phyloP scores from a whole-genome alignment of 2,113 vertebrate species.

The Leptobrachium ailaonicum region DNA sequence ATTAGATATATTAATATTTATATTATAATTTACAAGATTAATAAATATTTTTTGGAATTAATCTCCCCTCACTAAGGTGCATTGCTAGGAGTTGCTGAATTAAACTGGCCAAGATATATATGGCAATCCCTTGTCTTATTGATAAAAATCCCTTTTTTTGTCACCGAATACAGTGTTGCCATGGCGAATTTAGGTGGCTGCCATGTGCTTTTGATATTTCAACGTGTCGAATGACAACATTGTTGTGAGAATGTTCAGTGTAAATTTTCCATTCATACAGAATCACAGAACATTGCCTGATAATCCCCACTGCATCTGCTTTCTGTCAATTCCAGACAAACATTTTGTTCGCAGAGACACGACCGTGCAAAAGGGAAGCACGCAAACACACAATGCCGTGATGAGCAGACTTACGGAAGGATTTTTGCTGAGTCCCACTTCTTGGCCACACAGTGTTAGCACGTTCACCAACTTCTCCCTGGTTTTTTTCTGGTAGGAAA shows the following conservation, averaged over 20 bases:
- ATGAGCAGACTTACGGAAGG: constrained; percentile 82
- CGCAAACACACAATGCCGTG: background rate
- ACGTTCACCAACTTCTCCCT: constrained; percentile 97
- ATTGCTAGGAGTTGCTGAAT: no score
- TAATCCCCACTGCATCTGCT: background rate
- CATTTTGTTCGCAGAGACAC: background rate
- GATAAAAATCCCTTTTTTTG: no score
- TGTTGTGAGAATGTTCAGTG: background rate
- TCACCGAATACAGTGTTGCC: no score
- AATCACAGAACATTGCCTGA: background rate
- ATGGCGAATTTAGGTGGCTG: no score
- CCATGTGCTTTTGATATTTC: no score
- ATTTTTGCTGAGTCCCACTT: constrained; percentile 96
- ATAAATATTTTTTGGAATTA: no score
- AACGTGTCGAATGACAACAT: no score
- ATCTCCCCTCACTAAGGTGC: no score
- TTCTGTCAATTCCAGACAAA: background rate
- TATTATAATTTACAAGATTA: no score
- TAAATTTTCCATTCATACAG: background rate
- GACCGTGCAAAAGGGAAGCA: background rate
- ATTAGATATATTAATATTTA: no score
- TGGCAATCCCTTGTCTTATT: no score
- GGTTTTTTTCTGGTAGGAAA: constrained; percentile 85
- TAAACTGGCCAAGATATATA: no score
- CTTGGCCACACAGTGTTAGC: constrained; percentile 93